Percentiles rank a stretch among this genome's conserved stretches.
These are phyloP conservation scores for Bradypus variegatus DNA, from an alignment of 2,797 vertebrate genomes.

Conservation along the genomic window DNA sequence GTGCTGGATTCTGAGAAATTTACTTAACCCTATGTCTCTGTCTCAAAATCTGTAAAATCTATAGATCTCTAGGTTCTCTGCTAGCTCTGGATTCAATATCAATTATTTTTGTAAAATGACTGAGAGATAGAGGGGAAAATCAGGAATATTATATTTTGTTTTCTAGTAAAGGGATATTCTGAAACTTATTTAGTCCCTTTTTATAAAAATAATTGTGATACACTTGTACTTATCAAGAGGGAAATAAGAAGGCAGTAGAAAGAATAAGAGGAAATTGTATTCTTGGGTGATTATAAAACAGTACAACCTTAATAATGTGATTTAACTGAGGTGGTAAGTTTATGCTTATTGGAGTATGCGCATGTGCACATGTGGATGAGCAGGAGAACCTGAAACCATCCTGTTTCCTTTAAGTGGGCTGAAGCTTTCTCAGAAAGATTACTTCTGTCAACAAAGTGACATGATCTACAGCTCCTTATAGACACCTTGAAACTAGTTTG, in stretches of 20 bases:
- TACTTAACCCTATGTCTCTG: neutral
- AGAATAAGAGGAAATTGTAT: neutral
- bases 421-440: conserved; percentile 7
- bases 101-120: conserved; percentile 30
- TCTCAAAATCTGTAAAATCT: conserved; percentile 11
- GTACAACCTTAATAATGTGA: neutral
- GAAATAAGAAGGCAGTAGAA: neutral
- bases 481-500: neutral
- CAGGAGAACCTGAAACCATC: neutral
- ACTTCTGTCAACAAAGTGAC: neutral
- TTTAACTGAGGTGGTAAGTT: neutral
- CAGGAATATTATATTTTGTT: conserved; percentile 12
- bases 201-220: conserved; percentile 20
- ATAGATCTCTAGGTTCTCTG: neutral
- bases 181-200: conserved; percentile 22
- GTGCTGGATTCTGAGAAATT: neutral
- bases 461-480: neutral
- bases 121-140: neutral
- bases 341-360: neutral
- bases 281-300: neutral
- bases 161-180: conserved; percentile 23
- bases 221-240: neutral
- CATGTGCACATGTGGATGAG: neutral
- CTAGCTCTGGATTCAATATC: conserved; percentile 21
- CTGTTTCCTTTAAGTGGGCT: neutral